Percentiles rank a stretch among this genome's conserved stretches.
Evolutionary conservation across 2,797 vertebrate species (phyloP).

Genomic region (Sebastes diploproa): DNA sequence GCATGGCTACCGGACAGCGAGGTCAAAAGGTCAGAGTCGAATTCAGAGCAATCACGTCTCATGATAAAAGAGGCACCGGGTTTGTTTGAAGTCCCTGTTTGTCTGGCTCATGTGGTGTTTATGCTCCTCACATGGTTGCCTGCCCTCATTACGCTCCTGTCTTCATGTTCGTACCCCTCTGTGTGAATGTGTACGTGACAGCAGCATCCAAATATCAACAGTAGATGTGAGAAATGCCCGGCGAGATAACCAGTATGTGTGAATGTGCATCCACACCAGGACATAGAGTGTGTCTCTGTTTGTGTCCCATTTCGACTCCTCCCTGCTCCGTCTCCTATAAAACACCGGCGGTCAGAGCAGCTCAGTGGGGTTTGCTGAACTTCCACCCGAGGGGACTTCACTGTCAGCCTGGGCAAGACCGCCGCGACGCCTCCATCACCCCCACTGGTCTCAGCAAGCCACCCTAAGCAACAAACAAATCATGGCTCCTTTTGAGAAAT

Average conservation of each 20-base stretch:
- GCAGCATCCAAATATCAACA: conserved; percentile 51
- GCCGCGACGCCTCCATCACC: conserved; percentile 26
- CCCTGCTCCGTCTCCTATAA: conserved; percentile 69
- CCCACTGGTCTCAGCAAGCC: conserved; percentile 30
- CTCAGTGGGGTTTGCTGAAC: conserved; percentile 65
- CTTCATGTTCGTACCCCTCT: background rate
- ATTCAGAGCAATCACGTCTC: background rate
- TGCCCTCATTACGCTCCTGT: conserved; percentile 25
- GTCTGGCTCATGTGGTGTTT: conserved; percentile 27
- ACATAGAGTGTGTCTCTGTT: conserved; percentile 47
- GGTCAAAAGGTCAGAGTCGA: conserved; percentile 39
- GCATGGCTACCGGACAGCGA: background rate
- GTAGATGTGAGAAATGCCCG: conserved; percentile 56
- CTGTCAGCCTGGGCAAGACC: conserved; percentile 65
- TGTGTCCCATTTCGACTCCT: conserved; percentile 63
- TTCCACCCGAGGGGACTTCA: conserved; percentile 72
- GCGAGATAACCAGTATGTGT: conserved; percentile 67
- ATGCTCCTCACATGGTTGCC: background rate
- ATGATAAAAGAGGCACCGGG: background rate
- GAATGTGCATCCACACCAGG: conserved; percentile 48
- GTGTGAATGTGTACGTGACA: conserved; percentile 49
- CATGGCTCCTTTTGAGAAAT: conserved; percentile 86
- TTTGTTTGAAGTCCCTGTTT: background rate
- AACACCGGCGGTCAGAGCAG: conserved; percentile 11
- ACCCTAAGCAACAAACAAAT: conserved; percentile 43